Conservation (phyloP, 2,113 vertebrate species). For the Anhinga anhinga region DNA sequence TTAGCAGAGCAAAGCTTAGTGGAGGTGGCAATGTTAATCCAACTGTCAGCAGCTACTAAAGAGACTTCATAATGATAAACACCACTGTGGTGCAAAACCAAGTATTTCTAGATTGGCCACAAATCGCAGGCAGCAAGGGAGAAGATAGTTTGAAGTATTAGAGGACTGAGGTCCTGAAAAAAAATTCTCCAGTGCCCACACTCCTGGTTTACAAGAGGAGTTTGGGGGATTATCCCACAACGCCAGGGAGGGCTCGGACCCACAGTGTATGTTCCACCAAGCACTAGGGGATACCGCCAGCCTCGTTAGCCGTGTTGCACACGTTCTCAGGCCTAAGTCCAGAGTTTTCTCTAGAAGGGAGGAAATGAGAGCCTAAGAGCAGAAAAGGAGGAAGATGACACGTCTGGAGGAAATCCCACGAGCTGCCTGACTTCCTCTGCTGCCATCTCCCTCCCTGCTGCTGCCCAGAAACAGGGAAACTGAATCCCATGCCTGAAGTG, state of each 20-base stretch:
- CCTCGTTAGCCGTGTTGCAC: neutral
- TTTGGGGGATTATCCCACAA: neutral
- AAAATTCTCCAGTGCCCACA: neutral
- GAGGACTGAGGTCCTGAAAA: neutral
- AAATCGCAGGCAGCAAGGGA: neutral
- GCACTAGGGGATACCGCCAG: neutral
- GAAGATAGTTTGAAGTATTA: neutral
- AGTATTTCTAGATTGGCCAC: neutral
- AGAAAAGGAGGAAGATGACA: slow-evolving; percentile 14
- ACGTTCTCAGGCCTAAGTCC: neutral
- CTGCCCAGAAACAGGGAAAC: neutral
- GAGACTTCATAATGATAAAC: neutral
- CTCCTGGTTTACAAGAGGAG: neutral
- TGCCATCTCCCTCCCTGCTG: neutral
- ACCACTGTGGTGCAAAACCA: neutral
- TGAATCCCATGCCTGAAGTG: neutral
- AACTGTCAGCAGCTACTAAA: neutral
- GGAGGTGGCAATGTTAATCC: neutral
- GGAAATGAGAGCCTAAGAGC: neutral
- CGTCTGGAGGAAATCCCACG: neutral
- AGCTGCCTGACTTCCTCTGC: neutral
- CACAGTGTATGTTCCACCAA: neutral
- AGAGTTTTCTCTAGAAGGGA: neutral
- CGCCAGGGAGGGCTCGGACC: neutral
- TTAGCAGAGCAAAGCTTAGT: neutral